Percentiles rank a stretch among this genome's conserved stretches.
phyloP scores from a whole-genome alignment of 2,797 vertebrate genomes.

The Poeciliopsis presidionis region DNA sequence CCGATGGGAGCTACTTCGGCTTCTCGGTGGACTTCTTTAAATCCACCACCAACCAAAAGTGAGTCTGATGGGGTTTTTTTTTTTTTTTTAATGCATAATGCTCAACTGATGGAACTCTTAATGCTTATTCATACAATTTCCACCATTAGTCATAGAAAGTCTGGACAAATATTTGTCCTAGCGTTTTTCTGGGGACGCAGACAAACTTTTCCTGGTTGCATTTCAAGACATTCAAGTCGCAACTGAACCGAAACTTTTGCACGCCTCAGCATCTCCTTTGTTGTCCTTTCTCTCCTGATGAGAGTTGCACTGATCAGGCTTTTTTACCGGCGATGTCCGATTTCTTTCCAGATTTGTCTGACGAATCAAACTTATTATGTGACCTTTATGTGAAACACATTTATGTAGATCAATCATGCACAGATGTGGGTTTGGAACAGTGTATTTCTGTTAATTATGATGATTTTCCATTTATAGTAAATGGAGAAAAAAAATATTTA shows the following conservation, averaged over 20 bases:
- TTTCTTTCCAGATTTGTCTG: neutral
- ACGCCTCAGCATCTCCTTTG: neutral
- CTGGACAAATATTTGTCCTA: neutral
- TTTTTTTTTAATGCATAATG: neutral
- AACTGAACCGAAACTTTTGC: neutral
- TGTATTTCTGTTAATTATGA: no score
- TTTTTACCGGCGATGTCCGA: neutral
- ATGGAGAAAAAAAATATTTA: no score
- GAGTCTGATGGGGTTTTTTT: neutral
- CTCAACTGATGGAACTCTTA: neutral
- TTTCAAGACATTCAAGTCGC: neutral
- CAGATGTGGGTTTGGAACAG: no score
- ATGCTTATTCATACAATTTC: neutral
- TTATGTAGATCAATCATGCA: no score
- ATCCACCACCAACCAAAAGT: conserved; percentile 65
- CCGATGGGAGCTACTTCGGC: conserved; percentile 89
- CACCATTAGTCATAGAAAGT: neutral
- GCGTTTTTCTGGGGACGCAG: neutral
- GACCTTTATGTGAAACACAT: no score
- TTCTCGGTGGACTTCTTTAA: conserved; percentile 91
- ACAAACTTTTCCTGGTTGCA: neutral
- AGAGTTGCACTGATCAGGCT: neutral
- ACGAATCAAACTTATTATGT: neutral
- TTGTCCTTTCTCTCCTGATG: neutral
- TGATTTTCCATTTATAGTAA: no score